Percentiles rank a stretch among this genome's conserved stretches.
These are phyloP conservation scores for Lepisosteus oculatus DNA, from an alignment of 2,113 vertebrate species.

Conservation along the genomic window DNA sequence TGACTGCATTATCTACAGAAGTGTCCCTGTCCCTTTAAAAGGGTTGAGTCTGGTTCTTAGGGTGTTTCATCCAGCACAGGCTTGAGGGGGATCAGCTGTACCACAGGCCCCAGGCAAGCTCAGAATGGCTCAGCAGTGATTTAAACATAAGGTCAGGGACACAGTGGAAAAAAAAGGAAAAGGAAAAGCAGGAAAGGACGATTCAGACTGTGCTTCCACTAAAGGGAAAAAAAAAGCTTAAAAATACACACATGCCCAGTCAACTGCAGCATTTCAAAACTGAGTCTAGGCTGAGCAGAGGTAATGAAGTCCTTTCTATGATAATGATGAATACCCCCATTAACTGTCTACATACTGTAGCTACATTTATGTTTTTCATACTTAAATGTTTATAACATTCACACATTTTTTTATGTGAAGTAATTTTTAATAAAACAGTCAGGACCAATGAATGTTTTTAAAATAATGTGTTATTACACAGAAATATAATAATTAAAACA, in stretches of 20 bases:
- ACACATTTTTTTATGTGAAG: too few relatives aligned
- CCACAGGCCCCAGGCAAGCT: not conserved
- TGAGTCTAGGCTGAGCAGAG: too few relatives aligned
- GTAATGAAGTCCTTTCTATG: too few relatives aligned
- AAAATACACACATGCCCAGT: not conserved
- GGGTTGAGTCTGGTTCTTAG: not conserved
- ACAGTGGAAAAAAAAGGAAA: not conserved
- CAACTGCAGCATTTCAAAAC: not conserved
- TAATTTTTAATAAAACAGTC: too few relatives aligned
- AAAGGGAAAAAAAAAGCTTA: too few relatives aligned
- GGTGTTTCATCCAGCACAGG: not conserved
- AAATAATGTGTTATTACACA: too few relatives aligned
- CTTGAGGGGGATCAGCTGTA: not conserved
- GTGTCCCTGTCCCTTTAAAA: not conserved
- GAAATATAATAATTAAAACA: too few relatives aligned
- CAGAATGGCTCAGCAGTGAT: not conserved
- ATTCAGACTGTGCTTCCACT: not conserved
- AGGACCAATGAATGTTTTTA: too few relatives aligned
- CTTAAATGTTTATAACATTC: too few relatives aligned
- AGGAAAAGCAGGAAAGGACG: not conserved
- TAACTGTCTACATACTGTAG: too few relatives aligned
- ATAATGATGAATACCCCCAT: too few relatives aligned
- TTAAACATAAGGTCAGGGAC: slow-evolving; percentile 4
- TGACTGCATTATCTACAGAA: not conserved
- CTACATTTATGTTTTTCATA: too few relatives aligned